A percentile compares a stretch with the other conserved stretches of the same genome.
phyloP scores from a whole-genome alignment of 2,888 invertebrate genomes.

The Volucella inanis region DNA sequence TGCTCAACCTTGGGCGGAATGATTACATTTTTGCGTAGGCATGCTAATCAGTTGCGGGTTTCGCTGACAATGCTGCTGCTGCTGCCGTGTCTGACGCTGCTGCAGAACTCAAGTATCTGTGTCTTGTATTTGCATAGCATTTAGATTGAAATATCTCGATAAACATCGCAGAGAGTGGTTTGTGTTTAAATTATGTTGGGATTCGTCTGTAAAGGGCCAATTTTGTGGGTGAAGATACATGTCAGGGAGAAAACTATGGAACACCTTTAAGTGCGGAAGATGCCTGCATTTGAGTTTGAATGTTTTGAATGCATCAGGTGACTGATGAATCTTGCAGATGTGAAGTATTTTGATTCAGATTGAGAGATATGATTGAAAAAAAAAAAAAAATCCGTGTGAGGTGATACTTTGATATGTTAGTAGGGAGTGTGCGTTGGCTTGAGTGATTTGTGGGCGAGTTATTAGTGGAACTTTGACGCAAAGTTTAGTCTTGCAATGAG shows the following conservation, averaged over 20 bases:
- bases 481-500: too few relatives aligned
- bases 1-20: slow-evolving; percentile 43
- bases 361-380: slow-evolving; percentile 38
- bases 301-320: slow-evolving; percentile 23
- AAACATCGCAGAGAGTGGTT: slow-evolving; percentile 48
- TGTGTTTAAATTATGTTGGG: slow-evolving; percentile 20
- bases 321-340: slow-evolving; percentile 11
- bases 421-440: not conserved
- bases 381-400: slow-evolving; percentile 18
- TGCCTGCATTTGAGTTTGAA: slow-evolving; percentile 11
- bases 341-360: slow-evolving; percentile 27
- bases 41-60: slow-evolving; percentile 68
- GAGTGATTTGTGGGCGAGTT: not conserved
- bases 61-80: slow-evolving; percentile 28
- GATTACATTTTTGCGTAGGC: slow-evolving; percentile 63
- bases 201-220: slow-evolving; percentile 16
- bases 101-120: slow-evolving; percentile 37
- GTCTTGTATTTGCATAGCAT: slow-evolving; percentile 54
- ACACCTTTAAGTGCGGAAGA: slow-evolving; percentile 24
- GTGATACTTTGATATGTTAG: not conserved
- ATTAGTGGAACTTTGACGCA: too few relatives aligned
- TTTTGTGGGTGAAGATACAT: slow-evolving; percentile 13
- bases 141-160: slow-evolving; percentile 63
- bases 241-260: slow-evolving; percentile 51
- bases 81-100: slow-evolving; percentile 31